Percentiles rank a stretch among this genome's conserved stretches.
Evolutionary conservation across 2,797 vertebrate genomes (phyloP).

Genomic region (Malurus splendens): DNA sequence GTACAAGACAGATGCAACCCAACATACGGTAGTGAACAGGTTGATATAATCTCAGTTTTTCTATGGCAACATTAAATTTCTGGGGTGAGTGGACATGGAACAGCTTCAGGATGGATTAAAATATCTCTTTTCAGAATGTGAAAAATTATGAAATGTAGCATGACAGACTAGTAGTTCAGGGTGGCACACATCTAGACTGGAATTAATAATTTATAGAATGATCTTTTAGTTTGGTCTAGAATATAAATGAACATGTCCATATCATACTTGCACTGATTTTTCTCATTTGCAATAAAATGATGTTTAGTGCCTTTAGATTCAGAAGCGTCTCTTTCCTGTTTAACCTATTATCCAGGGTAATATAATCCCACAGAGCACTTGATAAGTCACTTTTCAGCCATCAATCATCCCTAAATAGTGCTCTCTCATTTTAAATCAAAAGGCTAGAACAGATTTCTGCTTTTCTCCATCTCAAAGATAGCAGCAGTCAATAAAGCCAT

Average conservation of each 20-base stretch:
- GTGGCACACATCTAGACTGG: background rate
- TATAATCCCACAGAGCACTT: constrained; percentile 1
- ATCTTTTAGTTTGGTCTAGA: constrained; percentile 34
- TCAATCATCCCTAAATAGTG: constrained; percentile 16
- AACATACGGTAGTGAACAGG: background rate
- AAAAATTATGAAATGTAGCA: background rate
- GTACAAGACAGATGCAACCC: background rate
- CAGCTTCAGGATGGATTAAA: background rate
- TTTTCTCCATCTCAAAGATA: background rate
- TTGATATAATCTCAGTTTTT: background rate
- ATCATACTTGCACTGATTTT: constrained; percentile 32
- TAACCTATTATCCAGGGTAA: constrained; percentile 33
- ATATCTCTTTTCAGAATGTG: background rate
- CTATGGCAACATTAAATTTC: background rate
- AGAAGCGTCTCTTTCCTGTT: constrained; percentile 26
- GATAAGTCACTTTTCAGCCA: constrained; percentile 33
- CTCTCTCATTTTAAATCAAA: constrained; percentile 14
- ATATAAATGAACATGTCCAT: constrained; percentile 52
- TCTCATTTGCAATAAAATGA: constrained; percentile 41
- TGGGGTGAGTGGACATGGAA: background rate
- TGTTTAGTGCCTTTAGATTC: constrained; percentile 44
- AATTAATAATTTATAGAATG: constrained; percentile 51
- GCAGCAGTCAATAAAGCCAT: background rate
- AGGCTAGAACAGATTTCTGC: background rate
- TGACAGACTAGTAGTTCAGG: background rate